A percentile compares a stretch with the other conserved stretches of the same genome.
Evolutionary conservation across 2,113 vertebrate genomes (phyloP).

Genomic region (Herpetotheres cachinnans): DNA sequence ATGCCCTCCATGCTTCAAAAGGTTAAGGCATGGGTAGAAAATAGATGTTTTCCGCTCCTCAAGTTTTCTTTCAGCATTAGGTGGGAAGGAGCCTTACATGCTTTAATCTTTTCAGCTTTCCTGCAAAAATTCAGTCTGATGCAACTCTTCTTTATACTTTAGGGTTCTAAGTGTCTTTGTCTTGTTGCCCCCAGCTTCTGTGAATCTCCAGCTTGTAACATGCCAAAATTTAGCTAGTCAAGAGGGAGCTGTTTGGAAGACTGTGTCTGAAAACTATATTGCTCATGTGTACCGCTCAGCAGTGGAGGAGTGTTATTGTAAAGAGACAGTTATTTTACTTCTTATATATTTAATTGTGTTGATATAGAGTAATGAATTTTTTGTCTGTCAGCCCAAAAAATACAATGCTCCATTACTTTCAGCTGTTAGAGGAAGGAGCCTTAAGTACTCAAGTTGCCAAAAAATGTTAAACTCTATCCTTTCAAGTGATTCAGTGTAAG

Average conservation of each 20-base stretch:
- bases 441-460: background rate
- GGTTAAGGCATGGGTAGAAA: background rate
- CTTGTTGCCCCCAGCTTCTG: background rate
- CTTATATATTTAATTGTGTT: background rate
- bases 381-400: background rate
- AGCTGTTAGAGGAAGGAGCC: background rate
- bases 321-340: background rate
- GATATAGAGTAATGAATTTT: background rate
- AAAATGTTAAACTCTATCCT: background rate
- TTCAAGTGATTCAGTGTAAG: background rate
- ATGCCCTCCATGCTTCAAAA: background rate
- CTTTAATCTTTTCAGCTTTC: background rate
- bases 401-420: background rate
- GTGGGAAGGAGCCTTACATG: background rate
- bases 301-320: background rate
- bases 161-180: background rate
- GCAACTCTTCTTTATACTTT: background rate
- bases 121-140: background rate
- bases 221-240: background rate
- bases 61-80: background rate
- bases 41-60: background rate
- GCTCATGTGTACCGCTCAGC: background rate
- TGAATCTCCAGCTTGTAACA: background rate
- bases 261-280: background rate
- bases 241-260: background rate